Evolutionary conservation across 2,888 invertebrate genomes (phyloP).

Genomic region (Caradrina kadenii): DNA sequence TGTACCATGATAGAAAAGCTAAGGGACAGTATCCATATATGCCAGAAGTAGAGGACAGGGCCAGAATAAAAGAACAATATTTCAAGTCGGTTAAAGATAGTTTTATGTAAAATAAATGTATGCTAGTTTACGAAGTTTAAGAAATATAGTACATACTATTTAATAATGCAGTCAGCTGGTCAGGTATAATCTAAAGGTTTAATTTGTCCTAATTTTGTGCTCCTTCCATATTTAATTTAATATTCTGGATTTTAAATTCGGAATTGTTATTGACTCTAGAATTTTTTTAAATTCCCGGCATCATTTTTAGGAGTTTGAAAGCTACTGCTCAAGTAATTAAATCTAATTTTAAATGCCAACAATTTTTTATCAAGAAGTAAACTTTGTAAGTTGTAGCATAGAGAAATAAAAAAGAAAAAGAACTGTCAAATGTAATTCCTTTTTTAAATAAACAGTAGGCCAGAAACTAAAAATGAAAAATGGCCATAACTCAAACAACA

Average conservation of each 20-base stretch:
- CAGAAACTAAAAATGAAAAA: background rate
- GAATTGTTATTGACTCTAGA: too few relatives aligned
- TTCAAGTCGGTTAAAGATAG: constrained; percentile 76
- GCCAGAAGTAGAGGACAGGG: constrained; percentile 93
- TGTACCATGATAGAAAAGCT: constrained; percentile 90
- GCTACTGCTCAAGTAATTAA: background rate
- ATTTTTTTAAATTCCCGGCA: background rate
- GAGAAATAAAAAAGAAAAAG: background rate
- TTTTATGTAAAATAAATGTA: constrained; percentile 17
- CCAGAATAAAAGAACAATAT: constrained; percentile 92
- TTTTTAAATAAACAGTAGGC: too few relatives aligned
- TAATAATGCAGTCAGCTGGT: background rate
- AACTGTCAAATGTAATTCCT: background rate
- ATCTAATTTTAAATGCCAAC: background rate
- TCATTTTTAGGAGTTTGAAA: background rate
- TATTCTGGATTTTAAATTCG: background rate
- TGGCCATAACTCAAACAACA: constrained; percentile 13
- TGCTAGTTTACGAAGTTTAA: constrained; percentile 8
- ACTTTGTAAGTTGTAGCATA: too few relatives aligned
- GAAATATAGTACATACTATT: constrained; percentile 6
- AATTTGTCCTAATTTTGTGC: background rate
- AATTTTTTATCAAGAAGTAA: background rate
- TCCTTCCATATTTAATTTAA: background rate
- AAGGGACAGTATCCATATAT: constrained; percentile 92
- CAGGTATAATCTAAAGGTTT: background rate